Conservation (phyloP, 1,140 invertebrate species). For the Macrobrachium nipponense region DNA sequence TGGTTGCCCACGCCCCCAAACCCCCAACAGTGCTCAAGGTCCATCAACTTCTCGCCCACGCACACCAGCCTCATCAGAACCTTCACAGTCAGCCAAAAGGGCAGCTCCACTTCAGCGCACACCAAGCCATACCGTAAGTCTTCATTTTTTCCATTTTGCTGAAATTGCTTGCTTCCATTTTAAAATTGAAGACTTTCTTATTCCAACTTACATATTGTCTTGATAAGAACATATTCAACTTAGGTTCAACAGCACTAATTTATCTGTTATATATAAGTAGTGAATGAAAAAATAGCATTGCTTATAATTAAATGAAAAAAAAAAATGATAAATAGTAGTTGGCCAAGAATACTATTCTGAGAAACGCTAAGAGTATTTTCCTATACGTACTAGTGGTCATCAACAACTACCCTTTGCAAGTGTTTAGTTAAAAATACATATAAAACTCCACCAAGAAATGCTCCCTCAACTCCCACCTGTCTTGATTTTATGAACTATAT, state of each 20-base stretch:
- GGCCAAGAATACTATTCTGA: too few species aligned
- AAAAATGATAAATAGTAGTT: too few species aligned
- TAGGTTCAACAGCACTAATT: background rate
- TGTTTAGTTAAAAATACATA: too few species aligned
- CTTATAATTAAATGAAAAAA: too few species aligned
- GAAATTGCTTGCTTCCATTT: background rate
- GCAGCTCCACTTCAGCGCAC: conserved; percentile 30
- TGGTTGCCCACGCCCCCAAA: conserved; percentile 34
- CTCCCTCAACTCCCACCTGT: too few species aligned
- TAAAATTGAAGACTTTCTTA: background rate
- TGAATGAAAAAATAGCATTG: background rate
- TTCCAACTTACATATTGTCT: background rate
- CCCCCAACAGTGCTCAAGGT: conserved; percentile 27
- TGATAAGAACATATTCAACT: background rate
- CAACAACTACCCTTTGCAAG: too few species aligned
- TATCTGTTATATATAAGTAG: too few species aligned
- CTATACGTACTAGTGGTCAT: too few species aligned
- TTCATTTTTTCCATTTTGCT: background rate
- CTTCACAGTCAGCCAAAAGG: conserved; percentile 39
- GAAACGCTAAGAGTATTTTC: too few species aligned
- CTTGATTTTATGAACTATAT: too few species aligned
- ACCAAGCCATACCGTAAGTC: conserved; percentile 46
- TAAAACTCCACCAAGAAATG: too few species aligned
- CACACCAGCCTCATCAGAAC: conserved; percentile 30
- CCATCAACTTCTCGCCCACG: conserved; percentile 17